Evolutionary conservation across 2,797 vertebrate species (phyloP).

Genomic region (Sebastes trivittatus): DNA sequence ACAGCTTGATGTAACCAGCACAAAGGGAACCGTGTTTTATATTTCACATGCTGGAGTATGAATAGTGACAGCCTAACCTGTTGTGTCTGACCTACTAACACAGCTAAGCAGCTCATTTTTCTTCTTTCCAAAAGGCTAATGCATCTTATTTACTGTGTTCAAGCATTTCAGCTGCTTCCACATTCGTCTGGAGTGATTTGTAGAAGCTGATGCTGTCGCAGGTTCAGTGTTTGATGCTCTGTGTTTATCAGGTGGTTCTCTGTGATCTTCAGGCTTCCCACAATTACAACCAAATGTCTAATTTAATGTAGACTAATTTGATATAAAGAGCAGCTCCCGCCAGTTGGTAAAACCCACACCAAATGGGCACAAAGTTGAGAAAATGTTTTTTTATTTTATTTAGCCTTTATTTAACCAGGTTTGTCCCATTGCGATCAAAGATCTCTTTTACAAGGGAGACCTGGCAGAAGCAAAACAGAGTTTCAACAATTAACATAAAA

Average conservation of each 20-base stretch:
- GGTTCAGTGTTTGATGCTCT: not conserved
- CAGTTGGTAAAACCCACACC: not conserved
- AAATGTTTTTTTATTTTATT: no score
- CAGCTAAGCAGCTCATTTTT: not conserved
- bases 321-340: not conserved
- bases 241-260: not conserved
- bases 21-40: not conserved
- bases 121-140: not conserved
- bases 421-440: no score
- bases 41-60: not conserved
- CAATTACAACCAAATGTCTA: not conserved
- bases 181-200: not conserved
- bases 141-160: not conserved
- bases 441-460: no score
- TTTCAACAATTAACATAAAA: no score
- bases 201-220: not conserved
- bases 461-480: no score
- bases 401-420: no score
- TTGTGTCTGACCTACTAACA: not conserved
- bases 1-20: not conserved
- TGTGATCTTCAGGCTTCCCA: not conserved
- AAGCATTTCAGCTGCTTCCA: not conserved
- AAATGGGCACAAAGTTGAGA: not conserved
- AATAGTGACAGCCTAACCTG: not conserved
- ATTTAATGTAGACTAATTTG: not conserved